Evolutionary conservation across 2,797 vertebrate genomes (phyloP).

Genomic region (Garrulus glandarius): DNA sequence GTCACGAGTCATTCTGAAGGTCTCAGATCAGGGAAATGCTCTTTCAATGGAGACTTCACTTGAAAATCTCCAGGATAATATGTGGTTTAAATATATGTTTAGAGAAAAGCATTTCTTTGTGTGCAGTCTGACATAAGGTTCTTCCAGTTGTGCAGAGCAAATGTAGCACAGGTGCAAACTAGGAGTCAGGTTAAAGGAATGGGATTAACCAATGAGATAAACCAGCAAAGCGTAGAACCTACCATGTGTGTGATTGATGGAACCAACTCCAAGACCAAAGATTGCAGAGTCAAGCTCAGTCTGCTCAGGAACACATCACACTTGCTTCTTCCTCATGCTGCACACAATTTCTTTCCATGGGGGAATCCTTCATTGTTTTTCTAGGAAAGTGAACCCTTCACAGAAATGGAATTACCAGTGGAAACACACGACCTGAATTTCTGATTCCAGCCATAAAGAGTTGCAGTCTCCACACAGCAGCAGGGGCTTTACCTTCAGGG

Average conservation of each 20-base stretch:
- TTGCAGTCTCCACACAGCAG: background rate
- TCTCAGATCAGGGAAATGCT: background rate
- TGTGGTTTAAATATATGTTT: background rate
- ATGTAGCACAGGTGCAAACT: background rate
- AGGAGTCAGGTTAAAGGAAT: background rate
- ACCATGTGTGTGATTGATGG: background rate
- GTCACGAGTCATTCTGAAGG: background rate
- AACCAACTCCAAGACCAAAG: background rate
- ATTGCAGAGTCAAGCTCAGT: background rate
- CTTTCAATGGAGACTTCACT: background rate
- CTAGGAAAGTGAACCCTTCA: background rate
- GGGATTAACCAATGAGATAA: background rate
- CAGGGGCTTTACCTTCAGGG: background rate
- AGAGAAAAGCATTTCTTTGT: background rate
- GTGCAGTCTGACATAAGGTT: background rate
- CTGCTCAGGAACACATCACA: background rate
- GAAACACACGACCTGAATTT: background rate
- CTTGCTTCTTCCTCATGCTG: background rate
- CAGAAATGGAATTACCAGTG: slow-evolving; percentile 2
- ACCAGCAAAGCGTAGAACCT: background rate
- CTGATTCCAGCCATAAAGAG: slow-evolving; percentile 3
- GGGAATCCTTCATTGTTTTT: background rate
- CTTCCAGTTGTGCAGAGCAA: background rate
- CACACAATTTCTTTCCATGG: background rate
- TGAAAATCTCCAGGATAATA: background rate